Evolutionary conservation across 1,140 invertebrate genomes (phyloP), one percentile per base, ranked within the genome.

Genomic region (Branchinecta lynchi): DNA sequence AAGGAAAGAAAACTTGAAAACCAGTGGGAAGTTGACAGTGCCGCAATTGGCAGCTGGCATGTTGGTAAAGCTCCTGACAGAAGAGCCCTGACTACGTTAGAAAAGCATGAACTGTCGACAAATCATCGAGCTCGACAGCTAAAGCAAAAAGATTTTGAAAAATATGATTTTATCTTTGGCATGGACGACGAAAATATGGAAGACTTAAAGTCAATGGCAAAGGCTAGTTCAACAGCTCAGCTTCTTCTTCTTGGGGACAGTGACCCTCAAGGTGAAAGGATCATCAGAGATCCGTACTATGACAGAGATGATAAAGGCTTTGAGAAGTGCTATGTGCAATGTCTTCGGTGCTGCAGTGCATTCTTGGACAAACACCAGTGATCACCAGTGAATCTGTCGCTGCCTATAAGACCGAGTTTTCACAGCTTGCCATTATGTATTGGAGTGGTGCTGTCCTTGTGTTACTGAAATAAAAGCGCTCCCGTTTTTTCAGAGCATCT

Each of bases 201-300:
- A 8, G 83, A 86, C 66, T 76, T 93, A 43, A 84, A 84, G 32
- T 76, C 77, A 17, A 78, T 83, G 70, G 83, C 83, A 70, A 87
- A 87, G 7, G 78, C 82, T 70, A 79, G 80, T 67, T 81, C 79
- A 66, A 87, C 83, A 75, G 88, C 90, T 0, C 84, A 87, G 76
- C 80, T 93, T 66, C 79, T 87, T 17, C 76, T 93, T 43, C 82
- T 96, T 46, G 91, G 91, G 32, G 84, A 86, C 69, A 93, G 87
- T 80, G 89, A 93, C 77, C 86, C 90, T 9, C 74, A 89, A 76
- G 86, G 86, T 45, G 85, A 89, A 70, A 20, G 43, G 69, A 87
- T 90, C 74, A 92, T 96, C 74, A 81, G 86, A 76, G 92, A 96
- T 83, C 92, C 92, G 10, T 92, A 93, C 77, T 93, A 90, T 83